These are phyloP conservation scores for Mus spretus DNA, from an alignment of 2,797 vertebrate genomes.

Conservation along the genomic window DNA sequence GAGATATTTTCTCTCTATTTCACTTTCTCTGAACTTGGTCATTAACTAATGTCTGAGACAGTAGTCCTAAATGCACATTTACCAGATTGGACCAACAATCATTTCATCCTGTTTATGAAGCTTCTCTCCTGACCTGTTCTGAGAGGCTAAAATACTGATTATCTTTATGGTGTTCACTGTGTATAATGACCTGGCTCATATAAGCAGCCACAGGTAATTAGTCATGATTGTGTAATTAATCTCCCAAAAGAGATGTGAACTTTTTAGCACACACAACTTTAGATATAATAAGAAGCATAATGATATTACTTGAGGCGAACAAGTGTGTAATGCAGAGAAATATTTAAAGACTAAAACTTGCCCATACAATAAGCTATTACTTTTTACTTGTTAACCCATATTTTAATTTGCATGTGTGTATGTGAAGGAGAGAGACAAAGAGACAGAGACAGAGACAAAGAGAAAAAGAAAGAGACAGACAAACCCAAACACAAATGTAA, in stretches of 20 bases:
- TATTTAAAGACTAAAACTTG: conserved; percentile 21
- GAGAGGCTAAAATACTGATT: conserved; percentile 57
- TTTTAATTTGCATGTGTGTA: background rate
- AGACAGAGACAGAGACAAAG: background rate
- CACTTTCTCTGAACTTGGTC: background rate
- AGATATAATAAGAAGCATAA: conserved; percentile 20
- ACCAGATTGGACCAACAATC: background rate
- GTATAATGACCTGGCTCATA: conserved; percentile 67
- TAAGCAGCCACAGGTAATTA: conserved; percentile 77
- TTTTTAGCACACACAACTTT: background rate
- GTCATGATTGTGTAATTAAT: conserved; percentile 70
- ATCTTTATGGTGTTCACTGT: conserved; percentile 71
- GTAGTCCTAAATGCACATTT: conserved; percentile 23
- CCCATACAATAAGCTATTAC: background rate
- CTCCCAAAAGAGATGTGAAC: conserved; percentile 56
- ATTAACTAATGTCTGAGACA: background rate
- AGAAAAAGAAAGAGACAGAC: background rate
- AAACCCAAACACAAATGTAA: background rate
- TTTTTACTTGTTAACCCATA: conserved; percentile 4
- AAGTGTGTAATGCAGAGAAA: conserved; percentile 54
- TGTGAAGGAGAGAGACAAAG: background rate
- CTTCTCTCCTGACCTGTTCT: conserved; percentile 59
- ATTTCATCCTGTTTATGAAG: conserved; percentile 58
- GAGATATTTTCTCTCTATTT: too few relatives aligned
- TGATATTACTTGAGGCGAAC: conserved; percentile 23